Conservation (phyloP, 35 echinoderm and acorn worm species). For the Lytechinus pictus region DNA sequence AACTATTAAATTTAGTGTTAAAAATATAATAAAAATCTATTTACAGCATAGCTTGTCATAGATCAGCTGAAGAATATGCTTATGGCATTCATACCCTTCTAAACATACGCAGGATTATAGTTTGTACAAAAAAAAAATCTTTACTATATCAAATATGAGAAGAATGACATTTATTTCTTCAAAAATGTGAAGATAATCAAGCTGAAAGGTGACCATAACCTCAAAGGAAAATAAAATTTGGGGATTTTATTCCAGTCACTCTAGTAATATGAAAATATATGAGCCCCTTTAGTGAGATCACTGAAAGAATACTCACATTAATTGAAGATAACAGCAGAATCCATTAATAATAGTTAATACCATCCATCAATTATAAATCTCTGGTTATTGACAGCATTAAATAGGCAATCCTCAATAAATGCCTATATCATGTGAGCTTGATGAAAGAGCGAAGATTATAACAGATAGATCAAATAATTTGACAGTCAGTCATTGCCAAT, state of each 20-base stretch:
- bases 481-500: not conserved
- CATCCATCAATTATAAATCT: not conserved
- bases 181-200: not conserved
- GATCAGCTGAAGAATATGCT: not conserved
- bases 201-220: not conserved
- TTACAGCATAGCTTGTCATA: not conserved
- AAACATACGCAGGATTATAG: not conserved
- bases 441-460: not conserved
- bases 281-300: not conserved
- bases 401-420: not conserved
- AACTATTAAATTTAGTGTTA: no score
- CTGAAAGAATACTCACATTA: not conserved
- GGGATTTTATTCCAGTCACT: not conserved
- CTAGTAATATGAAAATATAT: not conserved
- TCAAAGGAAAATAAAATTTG: not conserved
- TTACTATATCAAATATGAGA: no score
- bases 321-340: not conserved
- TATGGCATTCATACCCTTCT: not conserved
- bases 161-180: no score
- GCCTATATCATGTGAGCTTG: not conserved
- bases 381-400: constrained; percentile 3
- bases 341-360: not conserved
- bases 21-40: no score
- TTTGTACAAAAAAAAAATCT: not conserved
- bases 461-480: constrained; percentile 4